phyloP scores from a whole-genome alignment of 2,888 invertebrate genomes.

The Silvanus unidentatus region DNA sequence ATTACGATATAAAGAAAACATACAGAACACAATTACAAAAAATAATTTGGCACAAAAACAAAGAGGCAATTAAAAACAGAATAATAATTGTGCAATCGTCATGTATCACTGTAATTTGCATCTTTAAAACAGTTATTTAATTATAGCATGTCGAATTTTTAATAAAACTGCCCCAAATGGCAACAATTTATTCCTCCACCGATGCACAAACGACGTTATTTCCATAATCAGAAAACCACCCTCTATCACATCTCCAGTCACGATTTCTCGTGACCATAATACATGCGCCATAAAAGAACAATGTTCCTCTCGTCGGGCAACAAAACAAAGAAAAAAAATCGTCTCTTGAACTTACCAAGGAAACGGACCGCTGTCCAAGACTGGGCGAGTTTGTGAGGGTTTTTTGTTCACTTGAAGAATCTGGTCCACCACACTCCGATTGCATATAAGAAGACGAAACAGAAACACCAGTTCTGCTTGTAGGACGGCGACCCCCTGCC shows the following conservation, averaged over 20 bases:
- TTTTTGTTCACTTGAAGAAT: conserved; percentile 16
- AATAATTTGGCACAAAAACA: too few relatives aligned
- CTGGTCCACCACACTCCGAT: conserved; percentile 20
- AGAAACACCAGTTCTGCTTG: conserved; percentile 16
- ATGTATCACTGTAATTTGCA: too few relatives aligned
- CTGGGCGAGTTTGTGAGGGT: conserved; percentile 5
- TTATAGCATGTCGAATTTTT: too few relatives aligned
- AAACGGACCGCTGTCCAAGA: conserved; percentile 7
- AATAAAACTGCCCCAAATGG: too few relatives aligned
- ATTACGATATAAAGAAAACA: too few relatives aligned
- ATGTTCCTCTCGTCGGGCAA: background rate
- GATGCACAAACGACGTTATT: too few relatives aligned
- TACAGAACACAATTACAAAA: too few relatives aligned
- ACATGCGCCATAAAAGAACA: background rate
- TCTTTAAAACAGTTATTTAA: too few relatives aligned
- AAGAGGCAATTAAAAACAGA: too few relatives aligned
- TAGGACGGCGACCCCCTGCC: conserved; percentile 29
- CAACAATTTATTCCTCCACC: too few relatives aligned
- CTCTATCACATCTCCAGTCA: background rate
- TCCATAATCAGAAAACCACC: too few relatives aligned
- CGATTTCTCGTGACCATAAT: background rate
- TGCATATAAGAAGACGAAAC: conserved; percentile 23
- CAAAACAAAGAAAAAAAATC: background rate
- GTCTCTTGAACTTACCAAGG: conserved; percentile 12
- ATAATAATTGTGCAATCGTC: too few relatives aligned